Conservation (phyloP, 2,888 invertebrate species). For the Caenorhabditis doughertyi region DNA sequence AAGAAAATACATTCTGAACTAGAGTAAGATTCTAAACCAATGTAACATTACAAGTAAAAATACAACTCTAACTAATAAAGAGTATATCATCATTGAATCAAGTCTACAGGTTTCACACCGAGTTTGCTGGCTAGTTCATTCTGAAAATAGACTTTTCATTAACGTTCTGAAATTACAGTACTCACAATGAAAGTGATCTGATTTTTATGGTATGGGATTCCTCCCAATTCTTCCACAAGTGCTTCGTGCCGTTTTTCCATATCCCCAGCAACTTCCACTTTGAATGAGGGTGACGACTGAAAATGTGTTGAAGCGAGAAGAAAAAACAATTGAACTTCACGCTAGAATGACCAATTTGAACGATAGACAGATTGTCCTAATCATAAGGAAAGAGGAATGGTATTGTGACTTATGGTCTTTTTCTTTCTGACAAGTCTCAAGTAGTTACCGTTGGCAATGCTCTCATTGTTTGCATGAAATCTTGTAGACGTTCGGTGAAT, state of each 20-base stretch:
- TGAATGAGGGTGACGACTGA: conserved; percentile 66
- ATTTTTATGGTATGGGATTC: conserved; percentile 80
- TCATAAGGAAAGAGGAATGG: neutral
- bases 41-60: neutral
- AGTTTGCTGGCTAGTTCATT: conserved; percentile 71
- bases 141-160: conserved; percentile 64
- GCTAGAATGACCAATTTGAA: conserved; percentile 4
- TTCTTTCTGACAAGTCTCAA: neutral
- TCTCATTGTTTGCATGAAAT: conserved; percentile 77
- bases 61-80: neutral
- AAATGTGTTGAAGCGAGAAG: conserved; percentile 24
- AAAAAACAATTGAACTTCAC: conserved; percentile 30
- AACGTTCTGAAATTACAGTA: neutral
- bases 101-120: conserved; percentile 61
- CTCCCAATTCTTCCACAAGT: conserved; percentile 75
- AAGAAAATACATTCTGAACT: neutral
- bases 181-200: conserved; percentile 71
- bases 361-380: neutral
- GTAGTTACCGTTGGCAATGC: conserved; percentile 70
- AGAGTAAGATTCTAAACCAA: neutral
- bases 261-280: conserved; percentile 79
- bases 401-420: neutral
- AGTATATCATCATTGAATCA: conserved; percentile 18
- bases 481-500: conserved; percentile 76
- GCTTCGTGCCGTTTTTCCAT: conserved; percentile 76